Conservation (phyloP, 2,888 invertebrate species). For the Lysandra coridon region DNA sequence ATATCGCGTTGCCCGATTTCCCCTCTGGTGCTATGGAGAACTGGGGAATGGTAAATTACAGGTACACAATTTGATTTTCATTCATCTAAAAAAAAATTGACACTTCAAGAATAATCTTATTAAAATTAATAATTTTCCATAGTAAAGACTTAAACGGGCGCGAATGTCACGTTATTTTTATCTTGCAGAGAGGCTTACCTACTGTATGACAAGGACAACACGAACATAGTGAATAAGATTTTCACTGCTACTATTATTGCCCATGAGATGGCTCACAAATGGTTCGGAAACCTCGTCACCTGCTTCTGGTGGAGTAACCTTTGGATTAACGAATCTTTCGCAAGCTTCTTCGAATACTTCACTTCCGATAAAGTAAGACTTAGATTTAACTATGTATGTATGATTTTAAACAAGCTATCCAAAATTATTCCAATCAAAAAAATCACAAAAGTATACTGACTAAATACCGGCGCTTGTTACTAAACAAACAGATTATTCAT, state of each 20-base stretch:
- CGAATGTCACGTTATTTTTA: background rate
- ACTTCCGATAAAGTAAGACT: conserved; percentile 74
- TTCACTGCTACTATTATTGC: conserved; percentile 81
- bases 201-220: conserved; percentile 67
- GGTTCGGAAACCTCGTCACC: conserved; percentile 91
- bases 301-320: conserved; percentile 88
- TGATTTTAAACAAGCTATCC: background rate
- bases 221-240: conserved; percentile 70
- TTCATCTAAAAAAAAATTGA: background rate
- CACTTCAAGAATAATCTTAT: background rate
- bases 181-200: conserved; percentile 71
- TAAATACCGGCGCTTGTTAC: background rate
- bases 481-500: background rate
- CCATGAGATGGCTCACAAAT: conserved; percentile 91
- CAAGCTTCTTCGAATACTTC: conserved; percentile 86
- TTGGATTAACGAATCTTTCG: conserved; percentile 87
- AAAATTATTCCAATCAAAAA: background rate
- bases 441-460: background rate
- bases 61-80: conserved; percentile 56
- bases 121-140: background rate
- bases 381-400: background rate
- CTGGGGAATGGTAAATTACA: conserved; percentile 91
- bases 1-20: conserved; percentile 89
- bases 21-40: conserved; percentile 92
- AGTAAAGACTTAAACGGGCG: background rate